These are phyloP conservation scores for Tenthredo amoena DNA, from an alignment of 2,888 invertebrate genomes.

Conservation along the genomic window DNA sequence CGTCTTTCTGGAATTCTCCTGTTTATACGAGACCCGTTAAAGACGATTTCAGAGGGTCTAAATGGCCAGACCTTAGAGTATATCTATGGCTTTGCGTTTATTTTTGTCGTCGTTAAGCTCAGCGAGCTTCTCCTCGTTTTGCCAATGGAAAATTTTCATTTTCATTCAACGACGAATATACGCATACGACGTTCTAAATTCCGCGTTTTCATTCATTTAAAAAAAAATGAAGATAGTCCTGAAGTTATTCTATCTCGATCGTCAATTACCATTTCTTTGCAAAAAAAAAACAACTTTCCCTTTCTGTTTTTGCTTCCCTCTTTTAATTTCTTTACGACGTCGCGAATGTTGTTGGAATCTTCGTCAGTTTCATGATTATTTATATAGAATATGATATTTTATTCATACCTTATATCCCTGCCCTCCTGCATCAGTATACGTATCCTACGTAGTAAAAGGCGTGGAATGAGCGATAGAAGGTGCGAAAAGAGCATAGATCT, in stretches of 20 bases:
- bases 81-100: background rate
- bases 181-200: background rate
- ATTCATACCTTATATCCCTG: background rate
- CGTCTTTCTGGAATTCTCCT: background rate
- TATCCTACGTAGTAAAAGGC: background rate
- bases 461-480: background rate
- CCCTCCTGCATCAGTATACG: background rate
- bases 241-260: background rate
- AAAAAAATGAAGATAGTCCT: background rate
- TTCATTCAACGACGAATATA: background rate
- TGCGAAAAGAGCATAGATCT: background rate
- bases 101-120: background rate
- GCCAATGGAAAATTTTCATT: background rate
- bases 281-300: background rate
- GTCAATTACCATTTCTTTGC: background rate
- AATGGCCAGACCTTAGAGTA: background rate
- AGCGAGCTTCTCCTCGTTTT: background rate
- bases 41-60: background rate
- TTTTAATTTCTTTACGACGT: background rate
- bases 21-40: background rate
- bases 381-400: background rate
- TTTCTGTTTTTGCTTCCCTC: background rate
- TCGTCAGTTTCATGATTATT: conserved; percentile 1
- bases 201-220: background rate
- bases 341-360: background rate